Base-by-base conservation (phyloP, 1,140 invertebrate genomes). In the Propsilocerus akamusi region DNA sequence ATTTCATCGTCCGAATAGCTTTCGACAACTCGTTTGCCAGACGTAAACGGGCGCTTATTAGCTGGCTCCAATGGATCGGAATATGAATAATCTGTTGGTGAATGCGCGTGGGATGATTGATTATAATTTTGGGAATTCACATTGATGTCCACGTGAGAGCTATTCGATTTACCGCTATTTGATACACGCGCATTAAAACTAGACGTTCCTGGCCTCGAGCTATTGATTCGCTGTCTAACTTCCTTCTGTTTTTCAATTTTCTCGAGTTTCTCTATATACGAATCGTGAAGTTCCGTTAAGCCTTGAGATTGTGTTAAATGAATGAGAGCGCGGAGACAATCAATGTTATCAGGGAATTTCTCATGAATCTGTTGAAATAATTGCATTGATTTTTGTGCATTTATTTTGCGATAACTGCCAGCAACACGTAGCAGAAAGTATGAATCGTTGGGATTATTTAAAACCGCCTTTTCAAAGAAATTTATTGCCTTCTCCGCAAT, bases 381-480 rank as follows among this genome's bases (percentile, higher is more conserved):
- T 37, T 78, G 74, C 10, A 92, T 61, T 48, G 90, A 88, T 59
- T 80, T 78, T 58, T 84, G 85, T 62, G 87, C 88, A 66, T 83
- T 87, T 37, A 64, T 59, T 17, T 88, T 88, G 53, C 86, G 69
- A 56, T 89, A 76, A 67, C 86, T 90, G 26, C 83, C 81, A 20
- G 87, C 90, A 25, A 90, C 81, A 62, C 88, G 77, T 53, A 93
- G 68, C 59, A 83, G 77, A 80, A 89, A 88, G 61, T 86, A 83
- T 0, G 85, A 79, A 60, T 91, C 77, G 55, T 78, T 78, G 1
- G 89, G 89, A 66, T 91, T 83, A 57, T 92, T 78, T n/a, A 89
- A 69, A 5, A 86, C 77, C 0, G 91, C 90, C 61, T 81, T 78
- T 65, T 93, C 83, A 63, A 94, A 94, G 65, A 87, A 94, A 22